phyloP scores from a whole-genome alignment of 2,113 vertebrate genomes.

The Pantherophis guttatus region DNA sequence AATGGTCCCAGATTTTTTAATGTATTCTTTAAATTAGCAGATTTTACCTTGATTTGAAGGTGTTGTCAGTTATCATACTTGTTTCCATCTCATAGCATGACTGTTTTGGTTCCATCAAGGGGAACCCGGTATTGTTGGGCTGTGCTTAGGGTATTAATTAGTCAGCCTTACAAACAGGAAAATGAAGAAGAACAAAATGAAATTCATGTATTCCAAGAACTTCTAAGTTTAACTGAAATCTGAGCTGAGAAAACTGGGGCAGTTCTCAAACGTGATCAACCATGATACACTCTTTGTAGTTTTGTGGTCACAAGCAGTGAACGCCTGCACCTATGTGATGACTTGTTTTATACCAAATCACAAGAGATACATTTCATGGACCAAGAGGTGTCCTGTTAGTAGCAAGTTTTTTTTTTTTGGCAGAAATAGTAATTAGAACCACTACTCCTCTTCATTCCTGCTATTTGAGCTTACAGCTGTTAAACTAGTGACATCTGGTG shows the following conservation, averaged over 20 bases:
- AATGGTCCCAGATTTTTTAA: not conserved
- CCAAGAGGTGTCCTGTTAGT: not conserved
- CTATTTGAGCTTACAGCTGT: not conserved
- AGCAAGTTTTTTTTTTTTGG: not conserved
- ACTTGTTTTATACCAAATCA: not conserved
- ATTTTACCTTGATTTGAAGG: not conserved
- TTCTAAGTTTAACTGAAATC: not conserved
- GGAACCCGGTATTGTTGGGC: not conserved
- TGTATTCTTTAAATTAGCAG: not conserved
- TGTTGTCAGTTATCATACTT: not conserved
- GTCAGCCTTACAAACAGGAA: not conserved
- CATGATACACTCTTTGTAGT: not conserved
- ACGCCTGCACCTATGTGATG: not conserved
- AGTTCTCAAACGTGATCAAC: not conserved
- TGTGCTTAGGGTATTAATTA: not conserved
- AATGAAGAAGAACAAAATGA: not conserved
- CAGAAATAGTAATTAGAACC: not conserved
- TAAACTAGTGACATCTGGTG: conserved; percentile 17
- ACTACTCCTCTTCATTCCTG: not conserved
- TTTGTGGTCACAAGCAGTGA: not conserved
- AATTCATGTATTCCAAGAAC: not conserved
- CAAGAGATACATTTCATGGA: not conserved
- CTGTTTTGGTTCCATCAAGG: not conserved
- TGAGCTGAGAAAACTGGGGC: not conserved
- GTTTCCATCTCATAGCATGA: not conserved